These are phyloP conservation scores for Rhinogobio ventralis DNA, from an alignment of 2,797 vertebrate species.

Conservation along the genomic window DNA sequence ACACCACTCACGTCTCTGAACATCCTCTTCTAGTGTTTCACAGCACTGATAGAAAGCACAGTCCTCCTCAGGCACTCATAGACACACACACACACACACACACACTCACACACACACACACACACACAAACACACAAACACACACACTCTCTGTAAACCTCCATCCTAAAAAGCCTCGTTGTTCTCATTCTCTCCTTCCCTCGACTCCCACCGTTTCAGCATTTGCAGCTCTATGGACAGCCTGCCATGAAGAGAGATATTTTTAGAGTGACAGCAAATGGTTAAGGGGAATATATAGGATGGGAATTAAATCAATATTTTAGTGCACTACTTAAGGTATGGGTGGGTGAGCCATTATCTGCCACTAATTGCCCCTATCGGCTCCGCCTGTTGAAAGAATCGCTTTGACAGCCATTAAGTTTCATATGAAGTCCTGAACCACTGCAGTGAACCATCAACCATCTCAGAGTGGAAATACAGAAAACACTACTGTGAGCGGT, in stretches of 20 bases:
- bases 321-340: slow-evolving; percentile 64
- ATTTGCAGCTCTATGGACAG: slow-evolving; percentile 59
- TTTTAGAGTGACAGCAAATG: slow-evolving; percentile 65
- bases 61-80: not conserved
- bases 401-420: slow-evolving; percentile 72
- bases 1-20: not conserved
- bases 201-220: slow-evolving; percentile 35
- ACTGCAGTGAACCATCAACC: slow-evolving; percentile 53
- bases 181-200: not conserved
- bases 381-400: slow-evolving; percentile 66
- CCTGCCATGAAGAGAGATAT: slow-evolving; percentile 64
- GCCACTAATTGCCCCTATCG: slow-evolving; percentile 77
- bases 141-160: not conserved
- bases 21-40: slow-evolving; percentile 5
- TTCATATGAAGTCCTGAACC: slow-evolving; percentile 67
- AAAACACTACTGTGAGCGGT: not conserved
- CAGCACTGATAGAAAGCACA: slow-evolving; percentile 8
- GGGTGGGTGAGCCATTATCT: slow-evolving; percentile 67
- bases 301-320: slow-evolving; percentile 76
- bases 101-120: no score
- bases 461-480: slow-evolving; percentile 39
- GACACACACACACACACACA: not conserved
- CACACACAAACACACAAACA: no score
- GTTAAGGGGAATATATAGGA: slow-evolving; percentile 73
- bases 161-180: slow-evolving; percentile 3